Evolutionary conservation across 2,113 vertebrate genomes (phyloP).

Genomic region (Bostrychus sinensis): DNA sequence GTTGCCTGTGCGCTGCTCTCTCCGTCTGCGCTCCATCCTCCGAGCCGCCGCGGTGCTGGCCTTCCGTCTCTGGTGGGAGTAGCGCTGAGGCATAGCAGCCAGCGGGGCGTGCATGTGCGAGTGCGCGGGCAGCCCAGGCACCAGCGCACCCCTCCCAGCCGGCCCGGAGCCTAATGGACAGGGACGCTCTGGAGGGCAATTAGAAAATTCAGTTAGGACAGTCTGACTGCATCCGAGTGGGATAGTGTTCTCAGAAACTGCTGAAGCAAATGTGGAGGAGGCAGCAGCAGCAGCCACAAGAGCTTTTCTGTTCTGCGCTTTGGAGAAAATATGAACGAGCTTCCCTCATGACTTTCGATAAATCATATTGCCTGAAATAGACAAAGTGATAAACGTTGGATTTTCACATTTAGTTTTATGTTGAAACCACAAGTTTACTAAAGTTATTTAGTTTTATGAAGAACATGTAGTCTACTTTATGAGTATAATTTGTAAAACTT

Average conservation of each 20-base stretch:
- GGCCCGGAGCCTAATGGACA: conserved; percentile 72
- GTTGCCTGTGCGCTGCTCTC: conserved; percentile 40
- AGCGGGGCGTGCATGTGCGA: conserved; percentile 36
- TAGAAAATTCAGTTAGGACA: conserved; percentile 80
- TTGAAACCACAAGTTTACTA: too few species aligned
- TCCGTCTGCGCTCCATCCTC: conserved; percentile 85
- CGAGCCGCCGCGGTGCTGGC: conserved; percentile 66
- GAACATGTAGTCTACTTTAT: too few species aligned
- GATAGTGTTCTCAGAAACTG: conserved; percentile 71
- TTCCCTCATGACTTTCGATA: conserved; percentile 31
- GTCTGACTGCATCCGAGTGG: conserved; percentile 34
- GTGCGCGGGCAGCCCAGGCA: conserved; percentile 34
- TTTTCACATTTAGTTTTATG: too few species aligned
- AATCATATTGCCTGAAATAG: conserved; percentile 9
- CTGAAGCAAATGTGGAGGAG: conserved; percentile 36
- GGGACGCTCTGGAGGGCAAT: conserved; percentile 77
- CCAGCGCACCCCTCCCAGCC: conserved; percentile 59
- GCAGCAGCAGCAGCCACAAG: conserved; percentile 52
- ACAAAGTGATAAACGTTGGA: too few species aligned
- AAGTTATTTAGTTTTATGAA: too few species aligned
- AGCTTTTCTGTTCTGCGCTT: conserved; percentile 54
- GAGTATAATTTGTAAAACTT: too few species aligned
- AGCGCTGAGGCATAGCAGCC: conserved; percentile 73
- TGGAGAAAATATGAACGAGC: conserved; percentile 17
- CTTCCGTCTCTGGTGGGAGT: conserved; percentile 76